Evolutionary conservation across 2,113 vertebrate genomes (phyloP).

Genomic region (Catagonus wagneri): DNA sequence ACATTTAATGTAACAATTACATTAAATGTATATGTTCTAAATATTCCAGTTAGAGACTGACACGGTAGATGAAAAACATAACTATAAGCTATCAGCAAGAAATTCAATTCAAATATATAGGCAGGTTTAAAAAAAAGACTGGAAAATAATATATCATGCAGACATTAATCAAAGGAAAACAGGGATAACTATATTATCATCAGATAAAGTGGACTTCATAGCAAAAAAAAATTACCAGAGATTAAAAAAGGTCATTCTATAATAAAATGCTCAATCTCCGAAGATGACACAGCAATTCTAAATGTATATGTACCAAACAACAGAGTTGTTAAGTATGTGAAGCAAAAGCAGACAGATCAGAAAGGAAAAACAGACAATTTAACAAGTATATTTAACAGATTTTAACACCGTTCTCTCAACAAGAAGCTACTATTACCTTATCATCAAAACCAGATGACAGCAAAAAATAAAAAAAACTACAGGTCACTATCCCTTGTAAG

Average conservation of each 20-base stretch:
- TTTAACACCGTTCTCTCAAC: not conserved
- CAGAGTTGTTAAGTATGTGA: not conserved
- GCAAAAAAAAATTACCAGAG: constrained; percentile 14
- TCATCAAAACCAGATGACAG: not conserved
- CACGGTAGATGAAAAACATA: not conserved
- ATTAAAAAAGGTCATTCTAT: not conserved
- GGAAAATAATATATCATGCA: not conserved
- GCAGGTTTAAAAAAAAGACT: not conserved
- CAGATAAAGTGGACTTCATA: constrained; percentile 14
- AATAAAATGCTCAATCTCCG: not conserved
- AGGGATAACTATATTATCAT: not conserved
- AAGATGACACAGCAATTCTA: not conserved
- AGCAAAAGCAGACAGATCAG: not conserved
- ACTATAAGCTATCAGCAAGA: not conserved
- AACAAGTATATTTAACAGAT: not conserved
- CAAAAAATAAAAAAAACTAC: not conserved
- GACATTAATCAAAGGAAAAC: not conserved
- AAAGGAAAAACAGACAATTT: not conserved
- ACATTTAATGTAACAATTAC: not conserved
- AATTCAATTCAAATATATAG: constrained; percentile 27
- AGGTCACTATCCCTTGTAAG: not conserved
- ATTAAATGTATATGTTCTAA: constrained; percentile 2
- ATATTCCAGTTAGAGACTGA: not conserved
- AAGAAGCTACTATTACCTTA: not conserved
- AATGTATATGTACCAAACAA: not conserved